Percentiles rank a stretch among this genome's conserved stretches.
Conservation (phyloP, 2,797 vertebrate species). For the Gymnocypris eckloni region DNA sequence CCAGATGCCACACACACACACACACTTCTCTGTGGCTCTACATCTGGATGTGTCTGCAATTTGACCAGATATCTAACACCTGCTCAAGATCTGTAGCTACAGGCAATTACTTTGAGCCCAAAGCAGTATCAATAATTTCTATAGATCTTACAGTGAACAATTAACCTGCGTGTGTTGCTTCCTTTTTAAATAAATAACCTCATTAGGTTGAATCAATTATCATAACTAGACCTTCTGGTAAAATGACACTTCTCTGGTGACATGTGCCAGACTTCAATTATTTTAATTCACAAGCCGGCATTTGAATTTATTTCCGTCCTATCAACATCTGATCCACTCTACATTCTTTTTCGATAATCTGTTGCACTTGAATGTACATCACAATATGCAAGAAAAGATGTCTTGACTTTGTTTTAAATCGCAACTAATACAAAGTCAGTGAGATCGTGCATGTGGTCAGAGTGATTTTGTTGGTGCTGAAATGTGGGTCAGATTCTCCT, state of each 20-base stretch:
- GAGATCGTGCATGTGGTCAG: neutral
- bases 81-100: neutral
- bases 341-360: neutral
- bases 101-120: neutral
- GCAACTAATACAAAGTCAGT: neutral
- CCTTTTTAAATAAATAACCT: neutral
- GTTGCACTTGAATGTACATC: neutral
- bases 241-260: neutral
- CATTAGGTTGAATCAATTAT: neutral
- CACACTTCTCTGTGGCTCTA: neutral
- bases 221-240: no score
- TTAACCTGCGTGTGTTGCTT: no score
- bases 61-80: neutral
- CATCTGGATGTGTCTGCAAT: neutral
- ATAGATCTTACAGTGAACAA: no score
- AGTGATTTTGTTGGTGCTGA: neutral
- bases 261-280: neutral
- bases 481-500: constrained; percentile 8
- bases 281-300: neutral
- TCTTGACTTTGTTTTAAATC: neutral
- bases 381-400: neutral
- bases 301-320: neutral
- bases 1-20: neutral
- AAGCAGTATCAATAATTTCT: no score
- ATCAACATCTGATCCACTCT: neutral